Evolutionary conservation across 2,888 invertebrate genomes (phyloP).

Genomic region (Dicroscelio sp.): DNA sequence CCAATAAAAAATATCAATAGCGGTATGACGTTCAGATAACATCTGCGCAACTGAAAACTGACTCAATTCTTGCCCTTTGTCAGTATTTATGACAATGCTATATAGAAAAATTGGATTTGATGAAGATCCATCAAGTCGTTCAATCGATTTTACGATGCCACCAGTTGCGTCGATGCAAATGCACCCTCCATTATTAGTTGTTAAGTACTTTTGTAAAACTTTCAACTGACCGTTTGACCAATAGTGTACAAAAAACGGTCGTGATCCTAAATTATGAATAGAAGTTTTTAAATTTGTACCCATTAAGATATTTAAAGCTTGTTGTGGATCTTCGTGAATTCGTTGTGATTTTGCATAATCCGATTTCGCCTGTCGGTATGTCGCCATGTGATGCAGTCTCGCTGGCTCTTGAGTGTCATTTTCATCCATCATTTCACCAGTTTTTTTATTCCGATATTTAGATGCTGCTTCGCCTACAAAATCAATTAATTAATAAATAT

Average conservation of each 20-base stretch:
- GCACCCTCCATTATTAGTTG: not conserved
- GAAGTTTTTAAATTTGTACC: not conserved
- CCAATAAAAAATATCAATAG: slow-evolving; percentile 56
- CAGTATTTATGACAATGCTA: slow-evolving; percentile 46
- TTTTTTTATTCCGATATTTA: too few relatives aligned
- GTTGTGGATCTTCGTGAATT: not conserved
- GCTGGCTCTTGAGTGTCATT: too few relatives aligned
- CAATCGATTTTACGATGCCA: slow-evolving; percentile 56
- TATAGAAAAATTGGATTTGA: slow-evolving; percentile 72
- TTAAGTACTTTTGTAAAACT: not conserved
- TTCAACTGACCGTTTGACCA: slow-evolving; percentile 36
- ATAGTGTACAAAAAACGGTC: slow-evolving; percentile 37
- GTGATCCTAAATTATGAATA: slow-evolving; percentile 12
- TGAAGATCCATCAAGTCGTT: slow-evolving; percentile 19
- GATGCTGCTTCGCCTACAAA: too few relatives aligned
- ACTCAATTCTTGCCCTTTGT: not conserved
- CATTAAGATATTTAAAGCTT: slow-evolving; percentile 16
- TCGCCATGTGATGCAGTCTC: not conserved
- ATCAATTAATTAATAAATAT: too few relatives aligned
- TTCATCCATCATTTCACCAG: too few relatives aligned
- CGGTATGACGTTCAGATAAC: slow-evolving; percentile 53
- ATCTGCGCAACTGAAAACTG: slow-evolving; percentile 70
- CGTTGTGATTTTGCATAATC: not conserved
- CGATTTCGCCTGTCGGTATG: too few relatives aligned
- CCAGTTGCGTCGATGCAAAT: slow-evolving; percentile 62